A percentile compares a stretch with the other conserved stretches of the same genome.
phyloP scores from a whole-genome alignment of 2,797 vertebrate species.

The Coregonus ussuriensis region DNA sequence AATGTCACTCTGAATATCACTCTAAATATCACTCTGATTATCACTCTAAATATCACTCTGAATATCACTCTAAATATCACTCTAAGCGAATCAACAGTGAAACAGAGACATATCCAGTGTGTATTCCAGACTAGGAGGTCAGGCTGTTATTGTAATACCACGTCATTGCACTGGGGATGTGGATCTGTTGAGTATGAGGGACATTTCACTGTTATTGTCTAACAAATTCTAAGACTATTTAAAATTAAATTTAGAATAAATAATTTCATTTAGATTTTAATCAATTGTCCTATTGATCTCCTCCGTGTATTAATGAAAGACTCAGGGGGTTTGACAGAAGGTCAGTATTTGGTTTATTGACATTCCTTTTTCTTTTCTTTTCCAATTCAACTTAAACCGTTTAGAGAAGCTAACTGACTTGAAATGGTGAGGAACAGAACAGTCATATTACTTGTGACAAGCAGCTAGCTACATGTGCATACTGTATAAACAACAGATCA shows the following conservation, averaged over 20 bases:
- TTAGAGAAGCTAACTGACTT: background rate
- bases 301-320: background rate
- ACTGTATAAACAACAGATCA: constrained; percentile 80
- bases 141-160: too few relatives aligned
- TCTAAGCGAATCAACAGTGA: too few relatives aligned
- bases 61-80: too few relatives aligned
- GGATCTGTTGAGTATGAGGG: constrained; percentile 1
- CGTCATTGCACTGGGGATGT: too few relatives aligned
- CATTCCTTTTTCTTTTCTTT: background rate
- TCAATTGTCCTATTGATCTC: background rate
- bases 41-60: too few relatives aligned
- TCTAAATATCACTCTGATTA: too few relatives aligned
- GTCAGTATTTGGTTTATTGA: background rate
- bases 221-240: background rate
- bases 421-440: background rate
- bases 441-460: constrained; percentile 75
- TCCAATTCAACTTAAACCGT: background rate
- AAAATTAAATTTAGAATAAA: background rate
- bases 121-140: too few relatives aligned
- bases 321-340: too few relatives aligned
- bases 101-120: too few relatives aligned
- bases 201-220: constrained; percentile 37
- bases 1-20: too few relatives aligned
- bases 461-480: constrained; percentile 78
- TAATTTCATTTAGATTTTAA: background rate